These are phyloP conservation scores for Buphagus erythrorhynchus DNA, from an alignment of 2,797 vertebrate species.

Conservation along the genomic window DNA sequence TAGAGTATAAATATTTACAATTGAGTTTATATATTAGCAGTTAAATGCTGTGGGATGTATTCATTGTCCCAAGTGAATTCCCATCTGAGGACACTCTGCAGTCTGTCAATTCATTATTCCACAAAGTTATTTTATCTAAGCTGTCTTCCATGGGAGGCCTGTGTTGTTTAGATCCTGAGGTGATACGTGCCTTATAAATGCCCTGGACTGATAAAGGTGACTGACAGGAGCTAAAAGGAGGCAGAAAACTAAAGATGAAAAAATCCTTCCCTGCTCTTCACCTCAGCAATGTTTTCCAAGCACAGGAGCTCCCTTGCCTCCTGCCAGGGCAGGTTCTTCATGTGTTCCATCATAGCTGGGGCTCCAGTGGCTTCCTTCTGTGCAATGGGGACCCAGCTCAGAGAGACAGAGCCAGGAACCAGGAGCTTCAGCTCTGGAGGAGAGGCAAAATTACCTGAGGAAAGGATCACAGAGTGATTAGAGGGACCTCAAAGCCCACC, in stretches of 20 bases:
- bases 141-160: background rate
- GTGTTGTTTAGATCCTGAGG: background rate
- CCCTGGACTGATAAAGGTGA: background rate
- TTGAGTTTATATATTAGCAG: background rate
- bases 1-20: conserved; percentile 1
- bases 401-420: background rate
- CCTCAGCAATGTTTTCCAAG: background rate
- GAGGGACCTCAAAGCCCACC: fast-evolving
- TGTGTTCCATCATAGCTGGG: background rate
- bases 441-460: background rate
- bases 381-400: background rate
- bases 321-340: background rate
- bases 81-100: background rate
- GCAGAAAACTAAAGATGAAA: background rate
- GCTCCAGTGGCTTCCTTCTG: background rate
- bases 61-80: background rate
- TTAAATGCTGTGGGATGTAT: background rate
- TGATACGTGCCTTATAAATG: background rate
- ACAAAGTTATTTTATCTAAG: background rate
- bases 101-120: background rate
- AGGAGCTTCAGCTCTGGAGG: background rate
- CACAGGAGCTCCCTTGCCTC: background rate
- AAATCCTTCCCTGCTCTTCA: background rate
- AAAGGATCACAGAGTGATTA: background rate
- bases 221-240: background rate